Base-by-base conservation (phyloP, 2,888 invertebrate species). In the Biston betularia region DNA sequence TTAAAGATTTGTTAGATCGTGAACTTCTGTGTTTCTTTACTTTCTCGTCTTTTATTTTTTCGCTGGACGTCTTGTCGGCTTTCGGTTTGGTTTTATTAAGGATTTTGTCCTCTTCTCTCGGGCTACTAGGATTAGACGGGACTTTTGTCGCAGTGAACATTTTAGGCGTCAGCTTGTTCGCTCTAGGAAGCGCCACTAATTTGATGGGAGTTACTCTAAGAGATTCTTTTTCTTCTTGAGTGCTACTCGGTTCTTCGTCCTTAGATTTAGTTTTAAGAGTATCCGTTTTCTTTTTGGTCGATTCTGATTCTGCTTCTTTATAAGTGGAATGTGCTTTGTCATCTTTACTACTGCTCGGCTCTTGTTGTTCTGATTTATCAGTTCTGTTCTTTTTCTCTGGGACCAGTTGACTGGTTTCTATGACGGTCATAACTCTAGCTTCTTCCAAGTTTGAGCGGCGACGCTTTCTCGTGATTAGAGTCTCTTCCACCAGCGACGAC, bases 361-460 rank as follows among this genome's bases (percentile, higher is more conserved):
- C 60, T 68, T 77, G 62, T 68, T 75, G 53, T 44, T 76, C 59
- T 0, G 46, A 15, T 63, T 63, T 69, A 10, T 78, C 71, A 12
- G 54, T 38, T 53, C 75, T 81, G 64, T 75, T 84, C 49, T 82
- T 80, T 76, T 89, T 92, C 35, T 82, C 84, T 61, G 65, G 75
- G 10, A 72, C 4, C 7, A 33, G n/a, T 33, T 10, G 8, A 42
- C 52, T 77, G 15, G 68, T 76, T 15, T 86, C 86, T 40, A 89
- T 77, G 10, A 87, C 81, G 2, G 87, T 88, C 15, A 87, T 74
- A 5, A 84, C 77, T 42, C 8, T 12, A 0, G 88, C 84, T 72
- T 90, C 92, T 58, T 89, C 89, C 9, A 89, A 69, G 1, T 83
- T 80, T 0, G 93, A 92, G 0, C 87, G 83, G 3, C 91, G 86